Percentiles rank a stretch among this genome's conserved stretches.
These are phyloP conservation scores for Datnioides undecimradiatus DNA, from an alignment of 2,113 vertebrate species.

Conservation along the genomic window DNA sequence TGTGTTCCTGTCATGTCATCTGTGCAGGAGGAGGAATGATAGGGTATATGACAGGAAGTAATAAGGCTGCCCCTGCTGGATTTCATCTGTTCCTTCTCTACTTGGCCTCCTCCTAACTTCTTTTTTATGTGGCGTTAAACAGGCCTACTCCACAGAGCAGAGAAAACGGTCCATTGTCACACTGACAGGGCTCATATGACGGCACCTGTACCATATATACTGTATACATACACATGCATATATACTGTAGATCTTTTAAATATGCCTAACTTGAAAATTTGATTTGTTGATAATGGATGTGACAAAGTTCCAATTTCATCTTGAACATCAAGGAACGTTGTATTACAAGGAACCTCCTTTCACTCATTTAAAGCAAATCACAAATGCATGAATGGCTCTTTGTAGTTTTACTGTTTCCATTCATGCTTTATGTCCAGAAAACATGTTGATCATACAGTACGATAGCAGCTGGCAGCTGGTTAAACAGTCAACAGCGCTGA, in stretches of 20 bases:
- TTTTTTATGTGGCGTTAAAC: conserved; percentile 87
- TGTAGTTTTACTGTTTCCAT: conserved; percentile 8
- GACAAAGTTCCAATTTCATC: background rate
- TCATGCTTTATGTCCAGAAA: conserved; percentile 13
- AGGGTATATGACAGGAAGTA: conserved; percentile 81
- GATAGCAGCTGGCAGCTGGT: conserved; percentile 63
- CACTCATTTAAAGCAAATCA: background rate
- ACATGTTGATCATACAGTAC: conserved; percentile 31
- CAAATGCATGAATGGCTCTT: background rate
- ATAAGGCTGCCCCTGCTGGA: conserved; percentile 75
- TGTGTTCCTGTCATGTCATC: background rate
- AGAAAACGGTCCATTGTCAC: conserved; percentile 46
- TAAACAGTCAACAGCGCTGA: conserved; percentile 57
- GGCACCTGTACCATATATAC: conserved; percentile 52
- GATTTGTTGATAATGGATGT: no score
- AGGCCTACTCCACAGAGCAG: conserved; percentile 56
- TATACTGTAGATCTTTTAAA: conserved; percentile 1
- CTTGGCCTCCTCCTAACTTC: conserved; percentile 33
- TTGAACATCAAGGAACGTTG: background rate
- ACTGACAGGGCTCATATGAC: conserved; percentile 33
- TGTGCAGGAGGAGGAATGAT: background rate
- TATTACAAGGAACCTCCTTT: background rate
- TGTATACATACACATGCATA: no score
- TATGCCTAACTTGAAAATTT: background rate
- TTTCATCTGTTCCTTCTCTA: conserved; percentile 71